phyloP scores from a whole-genome alignment of 2,113 vertebrate genomes.

The Sinocyclocheilus anophthalmus region DNA sequence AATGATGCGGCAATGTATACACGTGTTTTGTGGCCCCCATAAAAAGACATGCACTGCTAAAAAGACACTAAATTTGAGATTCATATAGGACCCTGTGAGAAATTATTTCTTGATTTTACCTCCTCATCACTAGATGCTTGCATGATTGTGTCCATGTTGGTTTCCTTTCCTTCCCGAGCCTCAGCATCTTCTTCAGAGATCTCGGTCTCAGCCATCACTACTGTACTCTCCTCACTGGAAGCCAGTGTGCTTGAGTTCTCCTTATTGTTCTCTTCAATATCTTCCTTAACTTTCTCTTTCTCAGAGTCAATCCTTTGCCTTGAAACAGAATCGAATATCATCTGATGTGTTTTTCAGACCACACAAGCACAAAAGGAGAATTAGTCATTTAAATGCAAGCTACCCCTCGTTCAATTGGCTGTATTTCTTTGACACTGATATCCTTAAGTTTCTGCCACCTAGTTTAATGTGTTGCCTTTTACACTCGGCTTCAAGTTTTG shows the following conservation, averaged over 20 bases:
- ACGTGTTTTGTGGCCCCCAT: not conserved
- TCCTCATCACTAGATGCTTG: constrained; percentile 6
- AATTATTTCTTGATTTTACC: not conserved
- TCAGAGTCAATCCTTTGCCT: not conserved
- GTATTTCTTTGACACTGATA: constrained; percentile 58
- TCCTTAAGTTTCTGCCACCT: not conserved
- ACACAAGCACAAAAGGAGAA: not conserved
- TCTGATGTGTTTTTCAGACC: not conserved
- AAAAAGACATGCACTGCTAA: not conserved
- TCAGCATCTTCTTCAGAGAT: not conserved
- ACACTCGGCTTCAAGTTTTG: constrained; percentile 42
- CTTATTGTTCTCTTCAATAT: not conserved
- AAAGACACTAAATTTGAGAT: not conserved
- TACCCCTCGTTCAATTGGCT: not conserved
- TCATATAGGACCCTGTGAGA: not conserved
- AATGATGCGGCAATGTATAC: not conserved
- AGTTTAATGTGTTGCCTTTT: not conserved
- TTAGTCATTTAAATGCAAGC: not conserved
- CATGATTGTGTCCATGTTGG: not conserved
- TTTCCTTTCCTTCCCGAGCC: not conserved
- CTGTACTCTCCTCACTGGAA: constrained; percentile 8
- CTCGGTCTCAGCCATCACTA: not conserved
- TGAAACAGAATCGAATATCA: not conserved
- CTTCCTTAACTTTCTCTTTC: not conserved
- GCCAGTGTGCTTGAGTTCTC: not conserved